phyloP scores from a whole-genome alignment of 2,113 vertebrate genomes.

The Pundamilia nyererei region DNA sequence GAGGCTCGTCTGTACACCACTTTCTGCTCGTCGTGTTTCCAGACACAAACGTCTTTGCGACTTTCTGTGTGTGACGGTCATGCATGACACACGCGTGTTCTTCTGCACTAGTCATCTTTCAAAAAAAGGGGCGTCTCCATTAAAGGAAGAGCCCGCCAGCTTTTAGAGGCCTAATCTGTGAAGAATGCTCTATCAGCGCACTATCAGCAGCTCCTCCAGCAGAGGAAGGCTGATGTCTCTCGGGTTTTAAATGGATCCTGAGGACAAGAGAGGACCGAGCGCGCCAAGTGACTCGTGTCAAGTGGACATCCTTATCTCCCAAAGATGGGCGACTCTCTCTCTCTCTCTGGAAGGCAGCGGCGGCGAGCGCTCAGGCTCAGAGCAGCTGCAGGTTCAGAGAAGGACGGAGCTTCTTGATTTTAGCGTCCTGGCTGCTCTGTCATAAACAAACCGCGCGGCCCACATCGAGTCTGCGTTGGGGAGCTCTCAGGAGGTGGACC shows the following conservation, averaged over 20 bases:
- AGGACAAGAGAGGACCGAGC: constrained; percentile 48
- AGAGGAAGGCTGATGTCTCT: constrained; percentile 48
- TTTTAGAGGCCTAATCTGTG: constrained; percentile 42
- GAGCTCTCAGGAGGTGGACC: constrained; percentile 2
- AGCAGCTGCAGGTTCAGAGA: not conserved
- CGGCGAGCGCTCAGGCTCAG: not conserved
- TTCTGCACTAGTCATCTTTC: not conserved
- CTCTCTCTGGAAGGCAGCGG: not conserved
- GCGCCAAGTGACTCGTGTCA: constrained; percentile 63
- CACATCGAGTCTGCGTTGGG: not conserved
- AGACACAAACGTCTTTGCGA: not conserved
- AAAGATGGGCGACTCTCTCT: constrained; percentile 51
- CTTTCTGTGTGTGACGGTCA: not conserved
- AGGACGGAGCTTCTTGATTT: not conserved
- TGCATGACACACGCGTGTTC: not conserved
- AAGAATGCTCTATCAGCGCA: constrained; percentile 57
- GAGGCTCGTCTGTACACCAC: not conserved
- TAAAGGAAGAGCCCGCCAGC: constrained; percentile 49
- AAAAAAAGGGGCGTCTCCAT: constrained; percentile 33
- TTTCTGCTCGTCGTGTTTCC: not conserved
- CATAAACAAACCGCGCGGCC: not conserved
- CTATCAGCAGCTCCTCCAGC: constrained; percentile 62
- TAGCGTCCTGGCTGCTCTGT: not conserved
- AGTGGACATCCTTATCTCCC: constrained; percentile 68
- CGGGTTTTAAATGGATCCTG: constrained; percentile 60